phyloP scores from a whole-genome alignment of 2,888 invertebrate genomes.

The Erebia ligea region DNA sequence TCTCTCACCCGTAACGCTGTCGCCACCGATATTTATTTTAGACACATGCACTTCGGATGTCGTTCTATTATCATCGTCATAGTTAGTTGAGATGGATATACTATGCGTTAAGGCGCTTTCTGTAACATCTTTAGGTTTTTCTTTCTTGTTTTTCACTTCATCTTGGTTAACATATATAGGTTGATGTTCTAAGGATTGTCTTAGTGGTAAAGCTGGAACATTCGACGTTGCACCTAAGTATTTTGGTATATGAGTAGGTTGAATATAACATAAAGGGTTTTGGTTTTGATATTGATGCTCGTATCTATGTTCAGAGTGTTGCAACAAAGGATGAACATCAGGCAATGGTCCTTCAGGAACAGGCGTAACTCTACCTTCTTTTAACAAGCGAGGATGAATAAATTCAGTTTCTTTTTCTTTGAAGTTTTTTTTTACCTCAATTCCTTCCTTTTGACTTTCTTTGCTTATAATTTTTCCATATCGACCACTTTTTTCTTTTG shows the following conservation, averaged over 20 bases:
- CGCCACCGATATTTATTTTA: constrained; percentile 78
- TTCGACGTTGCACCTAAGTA: constrained; percentile 83
- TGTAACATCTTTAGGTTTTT: constrained; percentile 59
- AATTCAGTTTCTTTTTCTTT: constrained; percentile 83
- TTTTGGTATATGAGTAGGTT: constrained; percentile 85
- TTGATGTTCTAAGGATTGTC: constrained; percentile 65
- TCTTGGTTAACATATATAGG: constrained; percentile 79
- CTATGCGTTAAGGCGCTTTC: constrained; percentile 75
- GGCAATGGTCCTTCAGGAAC: constrained; percentile 74
- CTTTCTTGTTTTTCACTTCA: constrained; percentile 66
- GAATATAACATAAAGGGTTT: constrained; percentile 78
- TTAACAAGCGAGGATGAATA: constrained; percentile 74
- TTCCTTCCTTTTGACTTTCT: constrained; percentile 65
- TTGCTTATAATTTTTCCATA: constrained; percentile 75
- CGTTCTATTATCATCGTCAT: constrained; percentile 63
- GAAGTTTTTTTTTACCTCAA: constrained; percentile 82
- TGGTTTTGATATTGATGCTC: constrained; percentile 85
- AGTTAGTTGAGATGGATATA: constrained; percentile 75
- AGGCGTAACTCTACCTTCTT: constrained; percentile 78
- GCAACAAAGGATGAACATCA: constrained; percentile 86
- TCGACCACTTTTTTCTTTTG: constrained; percentile 57
- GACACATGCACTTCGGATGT: constrained; percentile 83
- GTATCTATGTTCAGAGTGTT: constrained; percentile 91
- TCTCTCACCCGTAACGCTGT: constrained; percentile 57
- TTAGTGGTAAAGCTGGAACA: constrained; percentile 62